Evolutionary conservation across 1,140 invertebrate genomes (phyloP).

Genomic region (Matsumurasca onukii): DNA sequence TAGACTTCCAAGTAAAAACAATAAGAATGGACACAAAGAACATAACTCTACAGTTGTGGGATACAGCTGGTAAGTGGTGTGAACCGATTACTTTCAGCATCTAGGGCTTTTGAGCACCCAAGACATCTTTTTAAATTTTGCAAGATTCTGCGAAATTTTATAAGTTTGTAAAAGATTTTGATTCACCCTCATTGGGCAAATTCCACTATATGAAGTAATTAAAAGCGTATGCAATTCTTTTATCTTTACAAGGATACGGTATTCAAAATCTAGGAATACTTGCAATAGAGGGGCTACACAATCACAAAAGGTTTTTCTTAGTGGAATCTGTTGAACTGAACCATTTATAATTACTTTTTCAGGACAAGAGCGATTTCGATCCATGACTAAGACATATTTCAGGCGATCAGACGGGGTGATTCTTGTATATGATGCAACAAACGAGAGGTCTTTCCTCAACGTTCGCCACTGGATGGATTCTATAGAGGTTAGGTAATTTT

Average conservation of each 20-base stretch:
- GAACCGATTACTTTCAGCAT: not conserved
- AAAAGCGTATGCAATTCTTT: too few relatives aligned
- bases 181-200: too few relatives aligned
- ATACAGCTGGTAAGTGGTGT: slow-evolving; percentile 61
- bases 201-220: too few relatives aligned
- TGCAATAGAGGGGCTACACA: too few relatives aligned
- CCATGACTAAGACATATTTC: slow-evolving; percentile 70
- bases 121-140: too few relatives aligned
- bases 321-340: too few relatives aligned
- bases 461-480: slow-evolving; percentile 64
- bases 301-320: too few relatives aligned
- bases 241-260: too few relatives aligned
- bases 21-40: slow-evolving; percentile 59
- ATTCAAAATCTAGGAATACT: too few relatives aligned
- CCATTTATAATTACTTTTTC: slow-evolving; percentile 33
- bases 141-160: too few relatives aligned
- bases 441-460: slow-evolving; percentile 61
- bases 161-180: not conserved
- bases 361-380: slow-evolving; percentile 60
- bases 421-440: slow-evolving; percentile 67
- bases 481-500: slow-evolving; percentile 52
- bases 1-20: slow-evolving; percentile 67
- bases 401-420: slow-evolving; percentile 68
- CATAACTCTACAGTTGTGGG: slow-evolving; percentile 64
- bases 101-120: too few relatives aligned